Evolutionary conservation across 2,888 invertebrate species (phyloP), one percentile per base, ranked within the genome.

Genomic region (Microctonus aethiopoides): DNA sequence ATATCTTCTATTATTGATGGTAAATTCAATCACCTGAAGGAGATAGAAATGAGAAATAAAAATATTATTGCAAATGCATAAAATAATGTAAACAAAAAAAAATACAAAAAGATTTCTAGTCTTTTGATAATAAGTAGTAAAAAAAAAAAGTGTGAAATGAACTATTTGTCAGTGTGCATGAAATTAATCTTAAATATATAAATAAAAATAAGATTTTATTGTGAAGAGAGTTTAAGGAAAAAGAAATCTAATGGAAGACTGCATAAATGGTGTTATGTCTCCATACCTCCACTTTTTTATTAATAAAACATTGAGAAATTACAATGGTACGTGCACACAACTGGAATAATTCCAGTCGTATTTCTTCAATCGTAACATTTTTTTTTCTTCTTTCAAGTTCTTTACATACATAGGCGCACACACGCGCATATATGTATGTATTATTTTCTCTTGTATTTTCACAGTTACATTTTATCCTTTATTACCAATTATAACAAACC

Each of bases 241-340:
- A 51, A 56, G 56, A 36, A 65, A 29, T 7, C 46, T 46, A 46
- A 46, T 46, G 46, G 46, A 22, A 72, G 32, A 70, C 16, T 51
- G n/a, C 32, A 32, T 10, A 54, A 54, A 64, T 36, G 46, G 24
- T n/a, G 67, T 75, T 63, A 65, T 46, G 56, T 51, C 60, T 51
- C 54, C 66, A 67, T 61, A 41, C 56, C 46, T 70, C 66, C 61
- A 71, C 46, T 65, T 71, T 83, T 83, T 84, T 84, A 82, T 84
- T 84, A 83, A 78, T 83, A 81, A 84, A 84, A 84, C 83, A 83
- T 82, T 84, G 82, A 83, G 81, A 84, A 84, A 84, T 81, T 84
- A 84, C 83, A 84, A 67, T 67, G 66, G 69, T 67, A 74, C 68
- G 60, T 60, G 41, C 67, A 72, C 71, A 57, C 32, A 32, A 32